Evolutionary conservation across 2,888 invertebrate genomes (phyloP), one percentile per base, ranked within the genome.

Genomic region (Patella depressa): DNA sequence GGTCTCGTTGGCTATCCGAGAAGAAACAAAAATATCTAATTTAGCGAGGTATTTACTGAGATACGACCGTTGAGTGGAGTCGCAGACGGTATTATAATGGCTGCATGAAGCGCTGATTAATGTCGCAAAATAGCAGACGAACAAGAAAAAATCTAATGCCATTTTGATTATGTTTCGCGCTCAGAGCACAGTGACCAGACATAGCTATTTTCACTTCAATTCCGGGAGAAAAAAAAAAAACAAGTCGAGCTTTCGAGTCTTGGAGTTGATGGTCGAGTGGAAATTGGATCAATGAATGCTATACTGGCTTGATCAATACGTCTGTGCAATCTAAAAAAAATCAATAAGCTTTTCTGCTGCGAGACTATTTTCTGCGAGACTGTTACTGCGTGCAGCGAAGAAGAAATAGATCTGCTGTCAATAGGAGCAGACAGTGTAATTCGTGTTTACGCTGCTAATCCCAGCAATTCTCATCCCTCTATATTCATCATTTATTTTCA

Each of bases 121-220:
- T 65, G 65, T 65, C 65, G 24, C 65, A 65, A 65, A 24, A 65
- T 19, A 65, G 65, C 65, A 65, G 65, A 65, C 65, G 19, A 45
- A 45, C 45, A 45, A 45, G 65, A 65, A 65, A 65, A 65, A 65
- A 65, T 65, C 65, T 65, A 65, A 65, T 65, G 24, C 65, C 65
- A 65, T 65, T 65, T 65, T 65, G 65, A 65, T 65, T 65, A 65
- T 65, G 19, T 65, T 65, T 65, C 24, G 19, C 65, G 65, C 65
- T 19, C 65, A 65, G 24, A 24, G 65, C 65, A 65, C 65, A 24
- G 11, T 65, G 65, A 65, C 65, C 65, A 65, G 65, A 65, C 65
- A 65, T 65, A 45, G 45, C 65, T 65, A 65, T 65, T 65, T 65
- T 65, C 19, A 65, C 19, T 65, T 65, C 65, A 65, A 65, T 65